Percentiles rank a stretch among this genome's conserved stretches.
These are phyloP conservation scores for Muntiacus reevesi DNA, from an alignment of 2,113 vertebrate genomes.

Conservation along the genomic window DNA sequence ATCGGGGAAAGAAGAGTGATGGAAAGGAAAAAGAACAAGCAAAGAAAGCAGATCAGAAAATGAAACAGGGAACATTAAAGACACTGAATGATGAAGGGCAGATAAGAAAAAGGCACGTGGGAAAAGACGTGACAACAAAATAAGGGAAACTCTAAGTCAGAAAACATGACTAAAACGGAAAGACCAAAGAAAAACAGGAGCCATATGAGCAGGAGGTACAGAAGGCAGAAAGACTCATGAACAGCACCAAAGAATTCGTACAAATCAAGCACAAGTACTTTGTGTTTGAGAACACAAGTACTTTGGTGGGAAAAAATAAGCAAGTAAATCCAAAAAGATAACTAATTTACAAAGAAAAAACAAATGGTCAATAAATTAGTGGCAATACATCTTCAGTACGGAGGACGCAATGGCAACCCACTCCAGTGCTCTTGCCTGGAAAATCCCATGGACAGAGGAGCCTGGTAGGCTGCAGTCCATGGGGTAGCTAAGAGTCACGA, in stretches of 20 bases:
- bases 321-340: not conserved
- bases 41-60: accelerated
- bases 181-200: accelerated
- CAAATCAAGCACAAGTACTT: no score
- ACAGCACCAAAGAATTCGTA: accelerated
- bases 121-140: not conserved
- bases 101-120: not conserved
- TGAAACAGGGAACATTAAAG: accelerated
- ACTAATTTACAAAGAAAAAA: not conserved
- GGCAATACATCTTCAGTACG: not conserved
- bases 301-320: not conserved
- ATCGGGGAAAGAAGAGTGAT: accelerated
- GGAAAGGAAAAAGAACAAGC: accelerated
- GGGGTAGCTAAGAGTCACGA: no score
- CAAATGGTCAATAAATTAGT: accelerated
- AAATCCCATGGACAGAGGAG: no score
- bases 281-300: accelerated
- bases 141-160: not conserved
- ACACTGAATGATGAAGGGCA: accelerated
- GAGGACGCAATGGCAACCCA: no score
- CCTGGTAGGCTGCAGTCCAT: no score
- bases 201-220: accelerated
- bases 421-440: no score
- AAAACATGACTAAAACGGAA: accelerated
- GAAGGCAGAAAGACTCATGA: accelerated